These are phyloP conservation scores for Sceloporus undulatus DNA, from an alignment of 2,113 vertebrate species.

Conservation along the genomic window DNA sequence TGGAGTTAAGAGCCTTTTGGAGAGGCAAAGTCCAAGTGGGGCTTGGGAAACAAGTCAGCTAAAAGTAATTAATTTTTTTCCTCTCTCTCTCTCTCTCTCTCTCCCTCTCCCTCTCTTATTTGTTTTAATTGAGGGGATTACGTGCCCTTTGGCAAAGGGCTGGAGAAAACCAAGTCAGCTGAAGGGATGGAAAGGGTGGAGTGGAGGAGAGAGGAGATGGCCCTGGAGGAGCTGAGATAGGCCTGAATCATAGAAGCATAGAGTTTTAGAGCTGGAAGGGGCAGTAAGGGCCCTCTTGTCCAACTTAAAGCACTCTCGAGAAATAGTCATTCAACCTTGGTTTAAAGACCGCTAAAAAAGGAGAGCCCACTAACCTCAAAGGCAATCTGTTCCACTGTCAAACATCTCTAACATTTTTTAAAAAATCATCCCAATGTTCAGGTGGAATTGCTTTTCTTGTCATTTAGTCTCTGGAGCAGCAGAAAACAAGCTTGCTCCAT, in stretches of 20 bases:
- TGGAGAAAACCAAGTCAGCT: not conserved
- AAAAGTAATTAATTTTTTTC: conserved; percentile 64
- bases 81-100: conserved; percentile 6
- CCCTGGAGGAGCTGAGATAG: not conserved
- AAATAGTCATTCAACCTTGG: too few relatives aligned
- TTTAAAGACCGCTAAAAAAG: too few relatives aligned
- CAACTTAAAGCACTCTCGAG: too few relatives aligned
- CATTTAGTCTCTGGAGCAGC: too few relatives aligned
- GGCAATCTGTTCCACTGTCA: too few relatives aligned
- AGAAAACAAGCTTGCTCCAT: too few relatives aligned
- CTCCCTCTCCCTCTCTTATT: conserved; percentile 41
- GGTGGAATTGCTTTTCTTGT: too few relatives aligned
- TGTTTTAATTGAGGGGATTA: conserved; percentile 35
- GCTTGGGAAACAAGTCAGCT: conserved; percentile 66
- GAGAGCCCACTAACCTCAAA: too few relatives aligned
- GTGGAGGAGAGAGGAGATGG: not conserved
- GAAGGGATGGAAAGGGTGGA: not conserved
- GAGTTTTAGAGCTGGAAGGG: too few relatives aligned
- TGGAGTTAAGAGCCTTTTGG: conserved; percentile 61
- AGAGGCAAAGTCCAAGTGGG: conserved; percentile 44
- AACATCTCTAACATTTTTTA: too few relatives aligned
- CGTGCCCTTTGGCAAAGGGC: conserved; percentile 5
- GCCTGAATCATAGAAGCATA: not conserved
- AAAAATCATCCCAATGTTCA: too few relatives aligned
- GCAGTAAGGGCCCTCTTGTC: too few relatives aligned